Evolutionary conservation across 2,797 vertebrate species (phyloP).

Genomic region (Scolopax bukidnonensis): DNA sequence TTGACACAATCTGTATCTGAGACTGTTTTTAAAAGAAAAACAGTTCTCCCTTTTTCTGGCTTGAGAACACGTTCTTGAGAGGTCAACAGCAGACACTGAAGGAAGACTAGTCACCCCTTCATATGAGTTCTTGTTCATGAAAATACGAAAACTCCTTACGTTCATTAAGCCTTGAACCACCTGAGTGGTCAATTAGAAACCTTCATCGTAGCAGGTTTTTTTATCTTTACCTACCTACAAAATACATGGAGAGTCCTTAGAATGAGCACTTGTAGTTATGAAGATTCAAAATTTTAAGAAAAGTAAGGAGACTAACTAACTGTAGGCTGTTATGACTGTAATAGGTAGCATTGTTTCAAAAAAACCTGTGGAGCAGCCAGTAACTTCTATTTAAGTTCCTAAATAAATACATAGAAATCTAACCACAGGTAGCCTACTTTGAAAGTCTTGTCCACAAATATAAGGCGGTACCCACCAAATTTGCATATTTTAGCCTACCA

Average conservation of each 20-base stretch:
- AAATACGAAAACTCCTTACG: not conserved
- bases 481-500: not conserved
- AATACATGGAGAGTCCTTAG: not conserved
- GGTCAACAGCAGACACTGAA: not conserved
- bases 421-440: not conserved
- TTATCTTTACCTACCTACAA: not conserved
- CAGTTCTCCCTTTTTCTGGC: conserved; percentile 53
- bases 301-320: not conserved
- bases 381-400: not conserved
- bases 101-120: not conserved
- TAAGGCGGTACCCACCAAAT: not conserved
- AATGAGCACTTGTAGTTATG: not conserved
- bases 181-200: not conserved
- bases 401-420: not conserved
- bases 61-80: not conserved
- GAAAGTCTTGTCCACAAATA: not conserved
- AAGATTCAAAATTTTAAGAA: not conserved
- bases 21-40: conserved; percentile 38
- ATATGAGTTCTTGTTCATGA: not conserved
- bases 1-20: conserved; percentile 60
- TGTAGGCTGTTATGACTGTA: not conserved
- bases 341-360: not conserved
- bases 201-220: not conserved
- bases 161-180: not conserved
- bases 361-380: not conserved